A percentile compares a stretch with the other conserved stretches of the same genome.
Conservation (phyloP, 2,797 vertebrate genomes). For the Taenioides sp. region DNA sequence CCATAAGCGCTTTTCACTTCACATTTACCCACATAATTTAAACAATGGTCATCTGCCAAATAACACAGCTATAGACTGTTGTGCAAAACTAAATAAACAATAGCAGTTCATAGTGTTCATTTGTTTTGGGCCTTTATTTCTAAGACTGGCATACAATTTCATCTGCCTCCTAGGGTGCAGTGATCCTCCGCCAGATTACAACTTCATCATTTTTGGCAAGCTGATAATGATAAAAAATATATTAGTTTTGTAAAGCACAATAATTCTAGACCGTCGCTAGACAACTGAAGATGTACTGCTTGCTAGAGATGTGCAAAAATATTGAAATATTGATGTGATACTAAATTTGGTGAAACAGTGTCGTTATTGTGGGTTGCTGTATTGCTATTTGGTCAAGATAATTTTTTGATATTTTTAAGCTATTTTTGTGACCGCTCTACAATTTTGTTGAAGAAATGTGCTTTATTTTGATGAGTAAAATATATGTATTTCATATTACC, state of each 20-base stretch:
- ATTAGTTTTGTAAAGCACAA: not conserved
- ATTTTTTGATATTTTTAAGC: too few relatives aligned
- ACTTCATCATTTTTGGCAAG: not conserved
- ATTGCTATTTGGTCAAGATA: too few relatives aligned
- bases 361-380: too few relatives aligned
- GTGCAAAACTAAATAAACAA: not conserved
- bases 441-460: too few relatives aligned
- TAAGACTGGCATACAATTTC: not conserved
- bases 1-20: slow-evolving; percentile 16
- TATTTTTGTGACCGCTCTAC: too few relatives aligned
- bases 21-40: slow-evolving; percentile 15
- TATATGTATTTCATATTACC: too few relatives aligned
- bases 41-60: not conserved
- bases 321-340: too few relatives aligned
- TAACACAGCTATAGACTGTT: not conserved
- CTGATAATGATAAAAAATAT: not conserved
- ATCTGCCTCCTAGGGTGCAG: not conserved
- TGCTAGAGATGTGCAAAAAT: too few relatives aligned
- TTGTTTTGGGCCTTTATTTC: not conserved
- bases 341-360: too few relatives aligned
- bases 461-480: too few relatives aligned
- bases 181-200: not conserved
- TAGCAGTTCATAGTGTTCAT: not conserved
- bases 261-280: too few relatives aligned
- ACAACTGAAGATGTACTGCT: too few relatives aligned